Evolutionary conservation across 2,888 invertebrate genomes (phyloP).

Genomic region (Metallyticus violacea): DNA sequence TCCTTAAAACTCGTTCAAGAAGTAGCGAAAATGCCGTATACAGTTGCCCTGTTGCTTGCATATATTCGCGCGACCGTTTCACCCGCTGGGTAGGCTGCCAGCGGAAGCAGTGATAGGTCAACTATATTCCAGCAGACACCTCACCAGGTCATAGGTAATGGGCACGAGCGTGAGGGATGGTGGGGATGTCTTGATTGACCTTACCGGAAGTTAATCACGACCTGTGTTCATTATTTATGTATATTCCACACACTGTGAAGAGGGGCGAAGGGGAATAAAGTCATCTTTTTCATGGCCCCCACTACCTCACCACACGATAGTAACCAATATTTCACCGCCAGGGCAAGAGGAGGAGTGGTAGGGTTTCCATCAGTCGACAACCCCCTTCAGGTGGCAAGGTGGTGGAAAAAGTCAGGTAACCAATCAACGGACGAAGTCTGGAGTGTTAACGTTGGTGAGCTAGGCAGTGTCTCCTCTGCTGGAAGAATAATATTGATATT

Average conservation of each 20-base stretch:
- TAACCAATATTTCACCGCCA: background rate
- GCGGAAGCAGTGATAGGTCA: background rate
- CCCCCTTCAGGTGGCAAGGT: background rate
- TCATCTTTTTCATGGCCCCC: background rate
- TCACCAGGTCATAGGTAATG: background rate
- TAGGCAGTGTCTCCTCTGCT: background rate
- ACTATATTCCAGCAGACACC: background rate
- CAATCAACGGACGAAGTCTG: slow-evolving; percentile 10
- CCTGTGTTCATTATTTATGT: too few species aligned
- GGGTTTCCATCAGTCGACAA: background rate
- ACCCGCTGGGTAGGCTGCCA: too few species aligned
- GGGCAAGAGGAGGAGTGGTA: background rate
- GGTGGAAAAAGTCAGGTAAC: slow-evolving; percentile 24
- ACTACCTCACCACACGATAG: background rate
- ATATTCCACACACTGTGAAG: background rate
- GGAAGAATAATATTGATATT: background rate
- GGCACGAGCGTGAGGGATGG: background rate
- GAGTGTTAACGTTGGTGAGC: background rate
- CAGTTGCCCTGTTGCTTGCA: too few species aligned
- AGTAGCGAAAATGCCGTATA: too few species aligned
- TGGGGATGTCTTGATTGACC: background rate
- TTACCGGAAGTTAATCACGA: slow-evolving; percentile 5
- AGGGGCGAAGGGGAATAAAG: background rate
- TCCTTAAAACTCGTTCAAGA: too few species aligned
- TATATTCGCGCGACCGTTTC: background rate